Evolutionary conservation across 2,113 vertebrate genomes (phyloP).

Genomic region (Chascanopsetta lugubris): DNA sequence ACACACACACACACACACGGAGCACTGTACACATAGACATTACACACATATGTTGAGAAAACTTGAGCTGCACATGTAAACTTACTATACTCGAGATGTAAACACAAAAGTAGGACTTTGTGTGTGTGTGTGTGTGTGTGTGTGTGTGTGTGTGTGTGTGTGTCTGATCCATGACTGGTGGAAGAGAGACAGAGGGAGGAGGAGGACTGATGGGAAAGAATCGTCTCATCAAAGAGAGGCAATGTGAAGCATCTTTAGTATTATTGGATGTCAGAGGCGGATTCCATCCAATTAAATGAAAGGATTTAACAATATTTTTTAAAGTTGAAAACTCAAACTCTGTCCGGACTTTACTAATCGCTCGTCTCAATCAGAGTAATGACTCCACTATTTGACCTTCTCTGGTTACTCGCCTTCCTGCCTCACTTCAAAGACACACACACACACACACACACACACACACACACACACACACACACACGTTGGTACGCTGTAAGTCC

Average conservation of each 20-base stretch:
- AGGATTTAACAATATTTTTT: too few relatives aligned
- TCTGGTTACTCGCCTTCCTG: slow-evolving; percentile 66
- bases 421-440: slow-evolving; percentile 35
- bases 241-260: slow-evolving; percentile 6
- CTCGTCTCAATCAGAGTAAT: slow-evolving; percentile 60
- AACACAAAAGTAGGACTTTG: not conserved
- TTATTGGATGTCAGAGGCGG: not conserved
- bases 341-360: slow-evolving; percentile 52
- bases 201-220: slow-evolving; percentile 20
- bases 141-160: not conserved
- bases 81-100: not conserved
- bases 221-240: slow-evolving; percentile 14
- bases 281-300: not conserved
- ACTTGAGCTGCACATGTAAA: not conserved
- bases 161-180: slow-evolving; percentile 48
- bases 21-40: too few relatives aligned
- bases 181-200: slow-evolving; percentile 20
- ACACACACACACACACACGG: slow-evolving; percentile 4
- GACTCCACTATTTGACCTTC: slow-evolving; percentile 52
- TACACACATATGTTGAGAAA: not conserved
- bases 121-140: not conserved
- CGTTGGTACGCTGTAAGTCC: too few relatives aligned
- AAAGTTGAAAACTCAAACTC: too few relatives aligned
- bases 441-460: not conserved
- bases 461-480: not conserved